Evolutionary conservation across 2,113 vertebrate genomes (phyloP), one percentile per base, ranked within the genome.

Genomic region (Oreochromis niloticus): DNA sequence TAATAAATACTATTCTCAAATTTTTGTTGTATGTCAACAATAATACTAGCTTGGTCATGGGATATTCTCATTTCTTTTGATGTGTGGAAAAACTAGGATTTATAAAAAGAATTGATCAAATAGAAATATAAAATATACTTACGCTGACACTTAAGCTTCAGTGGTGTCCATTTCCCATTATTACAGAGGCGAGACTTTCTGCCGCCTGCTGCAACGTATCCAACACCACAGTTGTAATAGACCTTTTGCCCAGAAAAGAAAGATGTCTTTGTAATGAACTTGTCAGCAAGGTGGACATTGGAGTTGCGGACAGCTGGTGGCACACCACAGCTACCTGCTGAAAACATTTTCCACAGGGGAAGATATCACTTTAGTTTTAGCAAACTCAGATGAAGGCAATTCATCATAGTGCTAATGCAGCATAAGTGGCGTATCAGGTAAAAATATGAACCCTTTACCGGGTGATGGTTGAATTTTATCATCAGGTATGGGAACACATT

Each of bases 101-200:
- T 63, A 43, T 24, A 63, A 3, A 27, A 32, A 80, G 16, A 8
- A 24, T 57, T 8, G n/a, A 59, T n/a, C 46, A 22, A 14, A 32
- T 56, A 34, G 19, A 22, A 48, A 63, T 12, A 6, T 7, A 5
- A 22, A 52, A 48, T 24, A 54, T n/a, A 11, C 93, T 90, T 86
- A 96, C 95, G 75, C 93, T 90, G 43, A 84, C 95, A 96, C 24
- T 19, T 85, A 0, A 95, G 66, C 34, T 1, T 4, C 85, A 93
- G 57, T 1, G 41, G 68, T 0, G 94, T 89, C 95, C 95, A 95
- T 48, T 19, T 22, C 24, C 94, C 92, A 2, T 84, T 5, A 2
- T 2, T 11, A 43, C 95, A 96, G 1, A 0, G 17, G 24, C 93
- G 86, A 55, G 46, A 75, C 19, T 80, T 91, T 81, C 84, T 95